A percentile compares a stretch with the other conserved stretches of the same genome.
phyloP scores from a whole-genome alignment of 1,140 invertebrate species.

The Pseudoatta argentina region DNA sequence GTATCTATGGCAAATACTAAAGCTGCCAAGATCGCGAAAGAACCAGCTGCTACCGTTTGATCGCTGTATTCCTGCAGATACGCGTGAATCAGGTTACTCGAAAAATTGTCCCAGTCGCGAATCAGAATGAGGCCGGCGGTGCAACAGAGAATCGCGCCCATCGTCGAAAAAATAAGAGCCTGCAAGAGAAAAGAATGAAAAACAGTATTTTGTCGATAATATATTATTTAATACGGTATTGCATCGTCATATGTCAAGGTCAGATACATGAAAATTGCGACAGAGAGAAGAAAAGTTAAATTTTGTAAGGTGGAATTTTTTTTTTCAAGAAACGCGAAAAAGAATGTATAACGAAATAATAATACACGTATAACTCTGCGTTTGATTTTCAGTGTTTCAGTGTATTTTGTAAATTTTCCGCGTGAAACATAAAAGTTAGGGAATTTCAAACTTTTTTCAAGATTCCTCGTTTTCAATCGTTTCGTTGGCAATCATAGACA shows the following conservation, averaged over 20 bases:
- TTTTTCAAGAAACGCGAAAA: too few relatives aligned
- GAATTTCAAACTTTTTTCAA: not conserved
- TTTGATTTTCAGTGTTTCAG: not conserved
- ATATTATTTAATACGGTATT: not conserved
- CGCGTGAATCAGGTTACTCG: constrained; percentile 77
- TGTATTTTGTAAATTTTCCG: not conserved
- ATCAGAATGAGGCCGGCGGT: constrained; percentile 79
- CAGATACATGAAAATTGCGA: not conserved
- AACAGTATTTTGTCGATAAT: not conserved
- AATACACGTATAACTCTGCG: not conserved
- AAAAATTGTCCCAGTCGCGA: constrained; percentile 79
- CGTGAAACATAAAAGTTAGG: not conserved
- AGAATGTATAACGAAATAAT: not conserved
- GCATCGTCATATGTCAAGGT: not conserved
- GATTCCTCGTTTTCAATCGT: not conserved
- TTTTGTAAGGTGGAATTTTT: not conserved
- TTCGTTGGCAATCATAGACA: not conserved
- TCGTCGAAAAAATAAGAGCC: constrained; percentile 79
- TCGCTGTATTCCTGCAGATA: constrained; percentile 79
- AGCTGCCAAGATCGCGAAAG: constrained; percentile 80
- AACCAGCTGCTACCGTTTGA: constrained; percentile 80
- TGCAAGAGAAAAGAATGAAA: constrained; percentile 68
- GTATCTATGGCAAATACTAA: constrained; percentile 79
- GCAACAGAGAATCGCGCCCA: constrained; percentile 80
- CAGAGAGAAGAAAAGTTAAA: not conserved